Evolutionary conservation across 2,888 invertebrate species (phyloP), one percentile per base, ranked within the genome.

Genomic region (Parasteatoda lunata): DNA sequence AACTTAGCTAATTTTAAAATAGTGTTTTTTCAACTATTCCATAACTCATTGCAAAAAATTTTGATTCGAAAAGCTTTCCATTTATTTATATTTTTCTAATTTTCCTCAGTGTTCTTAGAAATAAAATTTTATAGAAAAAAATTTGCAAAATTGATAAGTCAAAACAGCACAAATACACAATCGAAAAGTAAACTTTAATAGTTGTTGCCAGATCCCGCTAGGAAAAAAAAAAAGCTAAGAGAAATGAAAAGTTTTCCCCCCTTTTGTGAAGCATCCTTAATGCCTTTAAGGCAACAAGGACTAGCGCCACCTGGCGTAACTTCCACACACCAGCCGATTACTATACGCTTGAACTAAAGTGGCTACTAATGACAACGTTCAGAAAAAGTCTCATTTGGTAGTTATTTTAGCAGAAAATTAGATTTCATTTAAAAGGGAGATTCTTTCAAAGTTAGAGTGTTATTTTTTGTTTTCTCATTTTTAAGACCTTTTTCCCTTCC

Each of bases 321-420:
- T 73, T 84, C 77, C 66, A 73, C 72, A 78, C 78, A 84, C 77
- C 72, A 68, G 54, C 72, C 84, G 72, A 85, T 85, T 85, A 80
- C 66, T 49, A 65, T 69, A 75, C 73, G 78, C 84, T 51, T 84
- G 84, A 79, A 75, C 30, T 52, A 70, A 75, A 77, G 47, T 66
- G 13, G 65, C 66, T 9, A 59, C 85, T 85, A 85, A 85, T 85
- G 85, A 85, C 80, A 80, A 69, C 71, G 64, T 59, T 78, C 30
- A 45, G 71, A 80, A 85, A 77, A 80, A 85, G 80, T 85, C 85
- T 85, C 80, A 85, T 85, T 80, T 76, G 77, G 80, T 71, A 79
- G 85, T 85, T 85, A 85, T 85, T 85, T 85, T 85, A 85, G 85
- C 85, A 85, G 80, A 85, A 85, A 85, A 80, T 85, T 85, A 85